Conservation (phyloP, 2,888 invertebrate species). For the Microctonus aethiopoides region DNA sequence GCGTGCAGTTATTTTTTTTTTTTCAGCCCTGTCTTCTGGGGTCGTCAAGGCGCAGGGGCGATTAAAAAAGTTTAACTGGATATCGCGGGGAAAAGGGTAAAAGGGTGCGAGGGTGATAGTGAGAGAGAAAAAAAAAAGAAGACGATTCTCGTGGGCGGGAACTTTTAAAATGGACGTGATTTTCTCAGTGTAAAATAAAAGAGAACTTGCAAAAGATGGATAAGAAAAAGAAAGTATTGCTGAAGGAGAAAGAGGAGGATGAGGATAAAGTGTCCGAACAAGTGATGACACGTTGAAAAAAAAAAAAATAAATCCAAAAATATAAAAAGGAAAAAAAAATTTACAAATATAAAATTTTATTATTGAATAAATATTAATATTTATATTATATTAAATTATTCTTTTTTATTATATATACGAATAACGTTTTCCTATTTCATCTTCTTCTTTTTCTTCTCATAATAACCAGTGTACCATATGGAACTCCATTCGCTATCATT, state of each 20-base stretch:
- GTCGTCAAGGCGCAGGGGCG: slow-evolving; percentile 27
- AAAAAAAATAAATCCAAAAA: not conserved
- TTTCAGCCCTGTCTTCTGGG: slow-evolving; percentile 7
- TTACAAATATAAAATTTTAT: not conserved
- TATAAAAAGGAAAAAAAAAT: not conserved
- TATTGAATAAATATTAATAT: too few species aligned
- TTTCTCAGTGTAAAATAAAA: not conserved
- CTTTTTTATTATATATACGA: too few species aligned
- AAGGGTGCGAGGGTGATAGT: not conserved
- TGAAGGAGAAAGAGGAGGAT: not conserved
- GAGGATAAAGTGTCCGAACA: not conserved
- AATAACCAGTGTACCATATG: not conserved
- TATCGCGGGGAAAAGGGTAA: slow-evolving; percentile 17
- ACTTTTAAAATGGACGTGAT: slow-evolving; percentile 11
- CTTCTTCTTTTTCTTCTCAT: not conserved
- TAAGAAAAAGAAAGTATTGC: not conserved
- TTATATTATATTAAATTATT: too few species aligned
- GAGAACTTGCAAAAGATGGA: not conserved
- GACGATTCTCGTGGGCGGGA: not conserved
- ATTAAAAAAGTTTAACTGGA: slow-evolving; percentile 33
- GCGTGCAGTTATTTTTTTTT: not conserved
- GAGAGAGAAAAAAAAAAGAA: not conserved
- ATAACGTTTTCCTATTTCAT: not conserved
- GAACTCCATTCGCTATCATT: not conserved
- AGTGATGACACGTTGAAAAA: not conserved